Evolutionary conservation across 2,888 invertebrate species (phyloP).

Genomic region (Pollenia griseotomentosa): DNA sequence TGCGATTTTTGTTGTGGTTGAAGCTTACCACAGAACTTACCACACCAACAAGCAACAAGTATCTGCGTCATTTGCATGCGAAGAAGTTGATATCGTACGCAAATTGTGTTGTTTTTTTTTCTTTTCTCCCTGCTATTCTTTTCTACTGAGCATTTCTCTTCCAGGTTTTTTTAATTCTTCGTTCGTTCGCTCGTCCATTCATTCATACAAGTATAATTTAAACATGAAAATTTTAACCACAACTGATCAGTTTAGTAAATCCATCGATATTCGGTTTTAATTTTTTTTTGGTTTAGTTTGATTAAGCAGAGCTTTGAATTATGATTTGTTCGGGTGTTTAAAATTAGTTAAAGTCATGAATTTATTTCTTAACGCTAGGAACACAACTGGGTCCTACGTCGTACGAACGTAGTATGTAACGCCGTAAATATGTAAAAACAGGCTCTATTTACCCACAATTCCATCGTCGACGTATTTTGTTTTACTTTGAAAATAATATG

Average conservation of each 20-base stretch:
- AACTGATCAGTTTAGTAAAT: constrained; percentile 70
- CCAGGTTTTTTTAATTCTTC: constrained; percentile 2
- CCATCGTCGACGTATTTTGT: too few relatives aligned
- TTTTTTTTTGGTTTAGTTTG: constrained; percentile 2
- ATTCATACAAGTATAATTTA: constrained; percentile 61
- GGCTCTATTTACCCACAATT: too few relatives aligned
- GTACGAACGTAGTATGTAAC: too few relatives aligned
- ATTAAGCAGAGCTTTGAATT: constrained; percentile 39
- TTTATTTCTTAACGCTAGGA: too few relatives aligned
- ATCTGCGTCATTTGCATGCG: constrained; percentile 68
- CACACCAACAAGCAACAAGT: constrained; percentile 35
- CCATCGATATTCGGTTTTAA: constrained; percentile 40
- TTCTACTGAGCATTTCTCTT: constrained; percentile 20
- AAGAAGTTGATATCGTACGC: constrained; percentile 61
- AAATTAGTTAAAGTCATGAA: too few relatives aligned
- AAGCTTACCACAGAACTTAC: constrained; percentile 31
- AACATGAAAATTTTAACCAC: constrained; percentile 62
- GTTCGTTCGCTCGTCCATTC: constrained; percentile 56
- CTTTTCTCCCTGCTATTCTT: constrained; percentile 21
- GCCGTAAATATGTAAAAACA: too few relatives aligned
- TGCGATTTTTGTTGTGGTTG: background rate
- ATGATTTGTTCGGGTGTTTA: background rate
- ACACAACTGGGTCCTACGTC: too few relatives aligned
- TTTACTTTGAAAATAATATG: too few relatives aligned
- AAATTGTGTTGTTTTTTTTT: constrained; percentile 44